A percentile compares a stretch with the other conserved stretches of the same genome.
phyloP scores from a whole-genome alignment of 2,888 invertebrate species.

The Dicyrtoma fusca region DNA sequence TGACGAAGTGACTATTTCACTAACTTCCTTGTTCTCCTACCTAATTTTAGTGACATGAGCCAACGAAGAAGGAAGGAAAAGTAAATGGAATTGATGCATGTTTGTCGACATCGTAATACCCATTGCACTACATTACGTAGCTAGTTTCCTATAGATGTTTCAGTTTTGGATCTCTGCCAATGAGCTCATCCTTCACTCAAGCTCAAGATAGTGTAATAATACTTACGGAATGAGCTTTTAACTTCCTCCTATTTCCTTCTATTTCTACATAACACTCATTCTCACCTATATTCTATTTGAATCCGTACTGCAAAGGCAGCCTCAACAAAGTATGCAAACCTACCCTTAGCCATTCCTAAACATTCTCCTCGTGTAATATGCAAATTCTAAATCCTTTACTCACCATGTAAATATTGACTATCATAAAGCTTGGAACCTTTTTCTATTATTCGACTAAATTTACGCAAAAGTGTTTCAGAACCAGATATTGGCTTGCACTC shows the following conservation, averaged over 20 bases:
- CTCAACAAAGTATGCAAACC: too few species aligned
- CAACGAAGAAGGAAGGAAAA: constrained; percentile 32
- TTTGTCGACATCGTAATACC: background rate
- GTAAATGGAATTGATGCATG: constrained; percentile 23
- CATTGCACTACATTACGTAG: constrained; percentile 26
- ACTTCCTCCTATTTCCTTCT: constrained; percentile 10
- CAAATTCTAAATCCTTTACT: too few species aligned
- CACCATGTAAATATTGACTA: too few species aligned
- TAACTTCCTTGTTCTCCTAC: constrained; percentile 45
- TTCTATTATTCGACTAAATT: too few species aligned
- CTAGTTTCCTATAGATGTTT: constrained; percentile 30
- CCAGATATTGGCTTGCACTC: too few species aligned
- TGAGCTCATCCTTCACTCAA: constrained; percentile 40
- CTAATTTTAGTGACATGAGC: constrained; percentile 45
- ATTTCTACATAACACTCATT: constrained; percentile 6
- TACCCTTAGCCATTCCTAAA: too few species aligned
- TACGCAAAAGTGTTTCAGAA: too few species aligned
- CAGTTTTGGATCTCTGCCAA: constrained; percentile 30
- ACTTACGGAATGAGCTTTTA: constrained; percentile 10
- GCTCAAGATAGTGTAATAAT: constrained; percentile 24
- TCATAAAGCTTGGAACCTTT: too few species aligned
- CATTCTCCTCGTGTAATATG: too few species aligned
- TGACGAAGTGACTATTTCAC: constrained; percentile 26
- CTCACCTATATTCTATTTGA: constrained; percentile 31
- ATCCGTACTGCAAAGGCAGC: background rate